Evolutionary conservation across 2,113 vertebrate genomes (phyloP).

Genomic region (Thymallus thymallus): DNA sequence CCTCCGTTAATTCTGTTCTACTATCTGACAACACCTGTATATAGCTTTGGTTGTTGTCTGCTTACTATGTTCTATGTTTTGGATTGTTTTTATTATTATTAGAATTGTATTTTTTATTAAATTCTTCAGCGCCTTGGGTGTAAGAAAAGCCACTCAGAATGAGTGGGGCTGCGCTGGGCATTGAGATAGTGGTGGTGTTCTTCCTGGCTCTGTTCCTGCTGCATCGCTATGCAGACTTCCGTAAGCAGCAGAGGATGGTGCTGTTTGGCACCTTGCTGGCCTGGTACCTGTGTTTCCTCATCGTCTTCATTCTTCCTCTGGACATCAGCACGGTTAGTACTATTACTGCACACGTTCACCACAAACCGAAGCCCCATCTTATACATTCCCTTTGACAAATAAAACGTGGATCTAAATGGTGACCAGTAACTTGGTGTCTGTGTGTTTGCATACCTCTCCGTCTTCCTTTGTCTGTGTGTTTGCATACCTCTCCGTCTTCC

Average conservation of each 20-base stretch:
- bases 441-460: constrained; percentile 5
- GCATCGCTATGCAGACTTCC: constrained; percentile 95
- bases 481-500: neutral
- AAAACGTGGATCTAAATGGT: neutral
- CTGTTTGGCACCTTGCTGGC: constrained; percentile 90
- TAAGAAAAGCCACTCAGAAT: constrained; percentile 62
- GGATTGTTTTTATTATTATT: too few species aligned
- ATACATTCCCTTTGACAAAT: neutral
- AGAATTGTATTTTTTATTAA: too few species aligned
- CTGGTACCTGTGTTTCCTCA: constrained; percentile 98
- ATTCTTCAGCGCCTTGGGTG: too few species aligned
- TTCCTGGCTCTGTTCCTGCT: constrained; percentile 93
- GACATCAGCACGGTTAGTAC: constrained; percentile 93
- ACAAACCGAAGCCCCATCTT: neutral
- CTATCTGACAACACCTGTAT: too few species aligned
- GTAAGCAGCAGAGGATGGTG: constrained; percentile 93
- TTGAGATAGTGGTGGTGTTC: constrained; percentile 94
- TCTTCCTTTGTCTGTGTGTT: constrained; percentile 8
- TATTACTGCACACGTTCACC: neutral
- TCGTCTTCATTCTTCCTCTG: constrained; percentile 93
- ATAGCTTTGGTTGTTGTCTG: too few species aligned
- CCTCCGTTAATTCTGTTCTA: too few species aligned
- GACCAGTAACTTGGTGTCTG: neutral
- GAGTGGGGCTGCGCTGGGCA: constrained; percentile 89
- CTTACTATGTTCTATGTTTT: too few species aligned